A percentile compares a stretch with the other conserved stretches of the same genome.
phyloP scores from a whole-genome alignment of 2,888 invertebrate genomes.

The Cynaeus angustus region DNA sequence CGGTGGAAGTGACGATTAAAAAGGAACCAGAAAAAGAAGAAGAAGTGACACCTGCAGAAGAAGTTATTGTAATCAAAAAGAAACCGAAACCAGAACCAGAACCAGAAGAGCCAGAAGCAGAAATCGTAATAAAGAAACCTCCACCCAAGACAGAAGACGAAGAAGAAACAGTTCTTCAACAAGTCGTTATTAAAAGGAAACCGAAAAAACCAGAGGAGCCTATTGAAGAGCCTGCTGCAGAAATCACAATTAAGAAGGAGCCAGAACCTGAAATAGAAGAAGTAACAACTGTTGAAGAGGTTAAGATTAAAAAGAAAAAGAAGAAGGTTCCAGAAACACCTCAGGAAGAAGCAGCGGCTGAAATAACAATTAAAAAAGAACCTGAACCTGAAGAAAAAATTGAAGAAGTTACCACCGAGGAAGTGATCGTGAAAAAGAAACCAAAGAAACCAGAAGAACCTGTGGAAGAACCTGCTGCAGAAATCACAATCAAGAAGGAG shows the following conservation, averaged over 20 bases:
- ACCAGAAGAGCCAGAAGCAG: slow-evolving; percentile 73
- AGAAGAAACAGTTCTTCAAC: slow-evolving; percentile 32
- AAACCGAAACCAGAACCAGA: slow-evolving; percentile 49
- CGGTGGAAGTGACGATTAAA: slow-evolving; percentile 76
- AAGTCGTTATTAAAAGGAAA: slow-evolving; percentile 54
- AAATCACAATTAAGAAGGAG: slow-evolving; percentile 72
- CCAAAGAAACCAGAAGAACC: slow-evolving; percentile 54
- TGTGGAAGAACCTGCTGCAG: slow-evolving; percentile 61
- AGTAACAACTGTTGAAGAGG: slow-evolving; percentile 42
- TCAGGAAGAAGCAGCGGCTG: slow-evolving; percentile 53
- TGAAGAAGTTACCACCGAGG: slow-evolving; percentile 65
- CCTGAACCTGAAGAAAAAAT: slow-evolving; percentile 61
- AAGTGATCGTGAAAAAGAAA: slow-evolving; percentile 50
- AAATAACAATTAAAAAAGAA: slow-evolving; percentile 66
- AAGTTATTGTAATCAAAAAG: slow-evolving; percentile 57
- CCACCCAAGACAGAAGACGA: slow-evolving; percentile 61
- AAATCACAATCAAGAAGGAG: slow-evolving; percentile 68
- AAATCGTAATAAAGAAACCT: slow-evolving; percentile 73
- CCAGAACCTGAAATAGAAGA: slow-evolving; percentile 55
- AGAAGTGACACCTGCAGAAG: slow-evolving; percentile 58
- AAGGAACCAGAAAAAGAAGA: slow-evolving; percentile 63
- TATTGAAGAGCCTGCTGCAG: slow-evolving; percentile 59
- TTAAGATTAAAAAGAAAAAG: slow-evolving; percentile 49
- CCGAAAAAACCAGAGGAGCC: slow-evolving; percentile 54
- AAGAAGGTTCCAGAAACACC: slow-evolving; percentile 50